A percentile compares a stretch with the other conserved stretches of the same genome.
Conservation (phyloP, 1,140 invertebrate genomes). For the Trachelipus rathkii region DNA sequence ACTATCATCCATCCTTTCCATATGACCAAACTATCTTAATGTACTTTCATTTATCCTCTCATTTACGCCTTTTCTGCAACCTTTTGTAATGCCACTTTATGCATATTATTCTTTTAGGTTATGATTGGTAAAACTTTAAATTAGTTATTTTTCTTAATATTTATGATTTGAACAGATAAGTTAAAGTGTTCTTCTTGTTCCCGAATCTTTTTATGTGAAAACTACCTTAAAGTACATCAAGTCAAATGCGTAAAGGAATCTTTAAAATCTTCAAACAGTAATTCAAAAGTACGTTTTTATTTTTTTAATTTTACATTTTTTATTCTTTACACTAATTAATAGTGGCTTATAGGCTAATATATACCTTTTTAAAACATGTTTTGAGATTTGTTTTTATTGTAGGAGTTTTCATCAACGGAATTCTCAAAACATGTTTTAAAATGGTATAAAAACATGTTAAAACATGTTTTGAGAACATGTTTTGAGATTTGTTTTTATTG, state of each 20-base stretch:
- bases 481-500: not conserved
- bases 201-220: constrained; percentile 1
- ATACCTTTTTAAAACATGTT: not conserved
- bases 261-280: not conserved
- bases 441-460: no score
- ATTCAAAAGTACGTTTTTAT: not conserved
- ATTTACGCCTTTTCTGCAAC: no score
- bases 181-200: not conserved
- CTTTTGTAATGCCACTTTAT: no score
- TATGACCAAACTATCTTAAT: no score
- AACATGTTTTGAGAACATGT: no score
- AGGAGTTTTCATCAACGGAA: not conserved
- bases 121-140: no score
- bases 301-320: not conserved
- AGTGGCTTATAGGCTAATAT: not conserved
- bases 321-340: not conserved
- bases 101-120: no score
- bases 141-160: no score
- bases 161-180: not conserved
- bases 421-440: no score
- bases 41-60: no score
- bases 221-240: not conserved
- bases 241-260: not conserved
- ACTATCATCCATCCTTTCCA: no score
- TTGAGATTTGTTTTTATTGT: not conserved